phyloP scores from a whole-genome alignment of 2,113 vertebrate species.

The Paradoxurus hermaphroditus region DNA sequence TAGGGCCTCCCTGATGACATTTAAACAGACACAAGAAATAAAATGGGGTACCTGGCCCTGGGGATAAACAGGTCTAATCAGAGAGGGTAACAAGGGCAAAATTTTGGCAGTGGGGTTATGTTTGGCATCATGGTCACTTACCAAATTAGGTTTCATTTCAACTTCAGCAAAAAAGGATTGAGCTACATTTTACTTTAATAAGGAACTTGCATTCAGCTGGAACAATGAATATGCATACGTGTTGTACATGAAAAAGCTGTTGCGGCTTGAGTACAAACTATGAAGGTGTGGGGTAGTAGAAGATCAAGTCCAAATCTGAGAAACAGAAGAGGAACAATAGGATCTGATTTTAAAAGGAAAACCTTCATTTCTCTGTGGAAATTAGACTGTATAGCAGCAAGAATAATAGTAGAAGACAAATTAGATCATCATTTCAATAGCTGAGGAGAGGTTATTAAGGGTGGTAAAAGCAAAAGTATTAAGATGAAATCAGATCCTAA shows the following conservation, averaged over 20 bases:
- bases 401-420: neutral
- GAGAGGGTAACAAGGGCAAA: neutral
- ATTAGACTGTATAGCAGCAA: rapidly evolving
- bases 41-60: neutral
- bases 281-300: neutral
- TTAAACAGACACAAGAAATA: neutral
- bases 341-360: neutral
- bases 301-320: neutral
- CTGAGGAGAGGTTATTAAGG: neutral
- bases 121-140: neutral
- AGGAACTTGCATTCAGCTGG: neutral
- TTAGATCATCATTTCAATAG: neutral
- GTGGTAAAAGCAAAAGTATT: neutral
- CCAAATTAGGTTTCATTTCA: neutral
- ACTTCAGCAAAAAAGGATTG: neutral
- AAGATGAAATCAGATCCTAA: neutral
- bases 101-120: neutral
- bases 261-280: neutral
- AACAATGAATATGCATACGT: neutral
- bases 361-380: neutral
- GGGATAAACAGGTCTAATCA: neutral
- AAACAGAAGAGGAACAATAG: neutral
- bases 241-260: neutral
- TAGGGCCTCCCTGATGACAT: neutral
- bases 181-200: neutral